Evolutionary conservation across 2,113 vertebrate species (phyloP).

Genomic region (Tauraco erythrolophus): DNA sequence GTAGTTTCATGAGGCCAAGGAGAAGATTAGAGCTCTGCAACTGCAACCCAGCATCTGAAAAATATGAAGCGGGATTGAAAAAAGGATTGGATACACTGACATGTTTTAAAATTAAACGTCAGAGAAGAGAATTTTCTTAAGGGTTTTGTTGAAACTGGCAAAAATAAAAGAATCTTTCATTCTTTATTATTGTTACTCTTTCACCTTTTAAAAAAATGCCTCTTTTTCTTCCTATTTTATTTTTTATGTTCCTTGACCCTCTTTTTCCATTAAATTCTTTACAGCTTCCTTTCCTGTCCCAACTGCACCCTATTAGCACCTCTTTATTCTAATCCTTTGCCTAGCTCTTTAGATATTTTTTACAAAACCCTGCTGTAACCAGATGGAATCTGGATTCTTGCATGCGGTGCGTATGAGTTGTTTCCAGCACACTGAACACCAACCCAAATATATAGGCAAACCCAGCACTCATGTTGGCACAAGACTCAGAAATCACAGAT

Average conservation of each 20-base stretch:
- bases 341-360: conserved; percentile 58
- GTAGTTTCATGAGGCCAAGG: conserved; percentile 8
- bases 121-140: conserved; percentile 50
- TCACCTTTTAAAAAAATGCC: conserved; percentile 64
- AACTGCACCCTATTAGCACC: conserved; percentile 71
- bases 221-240: conserved; percentile 62
- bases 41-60: conserved; percentile 18
- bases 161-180: conserved; percentile 60
- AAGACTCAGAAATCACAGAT: conserved; percentile 59
- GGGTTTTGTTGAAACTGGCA: conserved; percentile 64
- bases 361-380: conserved; percentile 60
- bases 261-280: conserved; percentile 67
- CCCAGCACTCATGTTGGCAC: conserved; percentile 60
- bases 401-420: background rate
- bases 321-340: conserved; percentile 75
- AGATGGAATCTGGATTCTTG: conserved; percentile 65
- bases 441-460: conserved; percentile 45
- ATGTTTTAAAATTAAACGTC: conserved; percentile 56
- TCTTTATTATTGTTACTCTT: conserved; percentile 71
- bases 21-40: conserved; percentile 34
- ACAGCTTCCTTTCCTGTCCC: conserved; percentile 74
- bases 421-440: conserved; percentile 57
- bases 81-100: background rate
- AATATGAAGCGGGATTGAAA: conserved; percentile 15
- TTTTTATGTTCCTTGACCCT: conserved; percentile 68